Base-by-base conservation (phyloP, 2,888 invertebrate species). In the Nemoura dubitans region DNA sequence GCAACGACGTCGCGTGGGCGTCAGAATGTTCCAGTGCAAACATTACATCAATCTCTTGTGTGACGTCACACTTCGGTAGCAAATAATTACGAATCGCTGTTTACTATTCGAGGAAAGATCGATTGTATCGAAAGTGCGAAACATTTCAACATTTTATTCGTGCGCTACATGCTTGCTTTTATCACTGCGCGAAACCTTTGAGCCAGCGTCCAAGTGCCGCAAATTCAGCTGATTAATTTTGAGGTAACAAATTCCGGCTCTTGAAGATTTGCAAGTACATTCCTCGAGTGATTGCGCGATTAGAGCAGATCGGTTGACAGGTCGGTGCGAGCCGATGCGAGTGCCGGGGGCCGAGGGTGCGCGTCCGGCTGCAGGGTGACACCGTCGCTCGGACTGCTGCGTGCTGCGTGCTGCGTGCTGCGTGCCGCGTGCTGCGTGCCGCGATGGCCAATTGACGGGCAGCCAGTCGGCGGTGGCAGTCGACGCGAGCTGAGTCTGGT, bases 11-110 rank as follows among this genome's bases (percentile, higher is more conserved):
- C 28, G 78, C 26, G 78, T 26, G 78, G 78, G 78, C 28, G 78
- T 78, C 26, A 26, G 78, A 78, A 28, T 78, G 78, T 78, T 26
- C n/a, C 78, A 78, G 78, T 78, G 78, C 78, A 78, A 78, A 78
- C 26, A 78, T 78, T 78, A 78, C 78, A 78, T 78, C 78, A 78
- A 27, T 59, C 59, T 59, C 21, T 10, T 21, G 59, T 21, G 14
- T 59, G 59, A 59, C 59, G 59, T 59, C 59, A 59, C 59, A 59
- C 59, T 7, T 16, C 59, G 59, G 59, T 59, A 59, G 59, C 59
- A 59, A 59, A 59, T 59, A 59, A 59, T 59, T 59, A 21, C 59
- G 59, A 59, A 16, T 59, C 59, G 59, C 16, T 21, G 14, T 59
- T 59, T 59, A 21, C 59, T 59, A 59, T 59, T 21, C 59, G 59